phyloP scores from a whole-genome alignment of 2,888 invertebrate species.

The Aromia moschata region DNA sequence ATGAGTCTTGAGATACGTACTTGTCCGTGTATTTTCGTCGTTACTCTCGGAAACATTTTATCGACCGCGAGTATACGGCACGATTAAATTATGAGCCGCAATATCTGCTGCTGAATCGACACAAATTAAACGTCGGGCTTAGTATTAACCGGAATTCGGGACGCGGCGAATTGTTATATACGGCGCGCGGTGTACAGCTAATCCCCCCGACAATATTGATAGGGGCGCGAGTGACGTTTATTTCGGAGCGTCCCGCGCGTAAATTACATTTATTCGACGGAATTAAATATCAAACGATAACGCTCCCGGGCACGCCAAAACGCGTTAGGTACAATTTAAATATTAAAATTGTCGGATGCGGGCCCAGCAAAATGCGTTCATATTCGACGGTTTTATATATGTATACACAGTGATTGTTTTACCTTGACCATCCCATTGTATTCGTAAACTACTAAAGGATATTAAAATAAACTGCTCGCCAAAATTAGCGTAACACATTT shows the following conservation, averaged over 20 bases:
- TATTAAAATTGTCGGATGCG: not conserved
- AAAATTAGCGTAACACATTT: no score
- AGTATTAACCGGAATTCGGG: not conserved
- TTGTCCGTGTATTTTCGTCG: no score
- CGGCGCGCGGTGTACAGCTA: not conserved
- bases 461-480: no score
- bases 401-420: no score
- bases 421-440: no score
- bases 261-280: not conserved
- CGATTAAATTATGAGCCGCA: not conserved
- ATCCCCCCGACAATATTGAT: not conserved
- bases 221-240: not conserved
- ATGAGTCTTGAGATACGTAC: no score
- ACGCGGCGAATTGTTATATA: not conserved
- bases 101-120: not conserved
- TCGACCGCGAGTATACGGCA: not conserved
- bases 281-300: not conserved
- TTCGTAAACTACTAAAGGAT: no score
- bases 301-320: not conserved
- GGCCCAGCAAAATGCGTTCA: no score
- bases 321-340: not conserved
- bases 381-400: no score
- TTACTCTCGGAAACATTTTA: no score
- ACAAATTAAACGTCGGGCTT: conserved; percentile 8
- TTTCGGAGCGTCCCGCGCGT: not conserved